Percentiles rank a stretch among this genome's conserved stretches.
Conservation (phyloP, 2,888 invertebrate species). For the Caenorhabditis plicata region DNA sequence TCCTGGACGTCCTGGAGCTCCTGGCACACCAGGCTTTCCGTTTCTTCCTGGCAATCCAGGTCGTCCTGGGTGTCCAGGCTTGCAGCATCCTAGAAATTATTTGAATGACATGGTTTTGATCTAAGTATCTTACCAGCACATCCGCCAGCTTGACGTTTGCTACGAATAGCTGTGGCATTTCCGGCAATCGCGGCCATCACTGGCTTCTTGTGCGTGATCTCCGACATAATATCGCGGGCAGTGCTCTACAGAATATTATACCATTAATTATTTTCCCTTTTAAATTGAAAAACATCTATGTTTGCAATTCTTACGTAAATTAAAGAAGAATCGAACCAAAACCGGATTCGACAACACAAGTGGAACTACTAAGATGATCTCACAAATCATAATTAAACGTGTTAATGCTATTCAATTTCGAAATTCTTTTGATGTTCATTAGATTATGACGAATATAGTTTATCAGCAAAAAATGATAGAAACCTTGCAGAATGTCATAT, state of each 20-base stretch:
- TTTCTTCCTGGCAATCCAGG: slow-evolving; percentile 56
- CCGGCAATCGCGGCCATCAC: slow-evolving; percentile 42
- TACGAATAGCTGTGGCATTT: slow-evolving; percentile 41
- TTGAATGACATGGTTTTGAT: too few species aligned
- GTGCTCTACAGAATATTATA: too few species aligned
- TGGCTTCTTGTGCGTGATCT: slow-evolving; percentile 59
- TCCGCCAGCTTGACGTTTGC: slow-evolving; percentile 54
- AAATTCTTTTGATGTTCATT: too few species aligned
- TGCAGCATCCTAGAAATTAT: too few species aligned
- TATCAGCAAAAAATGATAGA: not conserved
- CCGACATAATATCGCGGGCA: slow-evolving; percentile 62
- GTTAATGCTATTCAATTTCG: not conserved
- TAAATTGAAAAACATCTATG: too few species aligned
- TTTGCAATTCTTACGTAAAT: too few species aligned
- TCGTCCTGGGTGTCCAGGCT: slow-evolving; percentile 50
- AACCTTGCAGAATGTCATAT: slow-evolving; percentile 65
- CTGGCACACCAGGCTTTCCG: slow-evolving; percentile 51
- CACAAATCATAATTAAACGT: not conserved
- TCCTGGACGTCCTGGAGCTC: slow-evolving; percentile 58
- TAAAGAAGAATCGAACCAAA: too few species aligned
- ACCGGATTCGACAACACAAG: too few species aligned
- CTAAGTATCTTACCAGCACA: too few species aligned
- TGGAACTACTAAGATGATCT: too few species aligned
- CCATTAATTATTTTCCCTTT: too few species aligned
- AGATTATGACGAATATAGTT: too few species aligned